These are phyloP conservation scores for Vanessa tameamea DNA, from an alignment of 1,140 invertebrate species.

Conservation along the genomic window DNA sequence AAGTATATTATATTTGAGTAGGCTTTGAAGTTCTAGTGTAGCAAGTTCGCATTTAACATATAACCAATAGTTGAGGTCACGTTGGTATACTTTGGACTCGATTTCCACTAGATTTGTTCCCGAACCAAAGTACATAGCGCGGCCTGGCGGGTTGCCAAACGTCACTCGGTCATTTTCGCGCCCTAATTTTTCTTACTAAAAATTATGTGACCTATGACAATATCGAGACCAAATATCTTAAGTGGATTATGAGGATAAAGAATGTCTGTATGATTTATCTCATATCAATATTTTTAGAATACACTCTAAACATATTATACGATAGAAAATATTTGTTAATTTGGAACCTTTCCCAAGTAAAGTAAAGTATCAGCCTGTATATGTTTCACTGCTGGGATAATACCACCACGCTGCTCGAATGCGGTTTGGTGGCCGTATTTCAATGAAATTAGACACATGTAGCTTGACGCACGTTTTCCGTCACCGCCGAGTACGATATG, in stretches of 20 bases:
- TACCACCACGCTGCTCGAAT: too few relatives aligned
- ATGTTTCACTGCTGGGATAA: too few relatives aligned
- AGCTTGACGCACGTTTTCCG: too few relatives aligned
- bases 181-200: slow-evolving; percentile 64
- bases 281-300: too few relatives aligned
- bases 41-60: slow-evolving; percentile 19
- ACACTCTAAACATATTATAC: too few relatives aligned
- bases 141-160: slow-evolving; percentile 61
- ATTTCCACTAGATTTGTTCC: slow-evolving; percentile 64
- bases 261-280: neutral
- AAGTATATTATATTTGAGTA: neutral
- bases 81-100: slow-evolving; percentile 49
- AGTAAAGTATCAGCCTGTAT: too few relatives aligned
- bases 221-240: neutral
- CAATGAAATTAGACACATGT: too few relatives aligned
- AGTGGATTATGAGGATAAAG: neutral
- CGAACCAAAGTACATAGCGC: slow-evolving; percentile 46
- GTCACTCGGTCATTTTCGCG: slow-evolving; percentile 50
- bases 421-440: too few relatives aligned
- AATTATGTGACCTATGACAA: slow-evolving; percentile 48
- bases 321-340: too few relatives aligned
- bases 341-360: too few relatives aligned
- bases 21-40: neutral
- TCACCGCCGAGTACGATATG: too few relatives aligned
- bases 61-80: slow-evolving; percentile 33